phyloP scores from a whole-genome alignment of 1,140 invertebrate species.

The Forficula auricularia region DNA sequence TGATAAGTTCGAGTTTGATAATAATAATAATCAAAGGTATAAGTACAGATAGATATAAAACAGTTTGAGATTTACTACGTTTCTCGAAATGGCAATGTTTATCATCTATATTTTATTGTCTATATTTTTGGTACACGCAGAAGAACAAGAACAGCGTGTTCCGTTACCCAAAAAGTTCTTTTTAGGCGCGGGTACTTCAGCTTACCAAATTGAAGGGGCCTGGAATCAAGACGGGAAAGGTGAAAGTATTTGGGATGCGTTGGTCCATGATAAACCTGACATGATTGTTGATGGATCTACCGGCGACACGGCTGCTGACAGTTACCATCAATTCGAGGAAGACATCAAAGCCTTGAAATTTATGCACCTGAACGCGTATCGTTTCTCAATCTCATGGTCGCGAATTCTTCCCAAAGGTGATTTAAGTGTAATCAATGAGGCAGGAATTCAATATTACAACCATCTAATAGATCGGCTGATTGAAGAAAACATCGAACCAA shows the following conservation, averaged over 20 bases:
- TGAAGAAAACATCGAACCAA: slow-evolving; percentile 29
- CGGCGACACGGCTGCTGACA: slow-evolving; percentile 11
- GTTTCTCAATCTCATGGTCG: slow-evolving; percentile 8
- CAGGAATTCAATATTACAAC: slow-evolving; percentile 29
- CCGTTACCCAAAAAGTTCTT: too few species aligned
- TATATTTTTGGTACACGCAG: too few species aligned
- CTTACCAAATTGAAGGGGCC: too few species aligned
- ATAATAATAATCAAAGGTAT: too few species aligned
- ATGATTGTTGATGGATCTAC: slow-evolving; percentile 34
- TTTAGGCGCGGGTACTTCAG: too few species aligned
- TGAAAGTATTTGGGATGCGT: slow-evolving; percentile 35
- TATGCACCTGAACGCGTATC: neutral
- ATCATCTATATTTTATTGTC: too few species aligned
- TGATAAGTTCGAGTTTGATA: too few species aligned
- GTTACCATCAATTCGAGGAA: slow-evolving; percentile 10
- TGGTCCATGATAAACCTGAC: slow-evolving; percentile 22
- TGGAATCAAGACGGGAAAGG: slow-evolving; percentile 18
- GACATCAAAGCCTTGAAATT: slow-evolving; percentile 6
- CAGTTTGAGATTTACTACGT: too few species aligned
- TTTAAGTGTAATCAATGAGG: slow-evolving; percentile 16
- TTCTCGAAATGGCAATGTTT: too few species aligned
- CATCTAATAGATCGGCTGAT: slow-evolving; percentile 28
- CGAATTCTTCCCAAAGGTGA: slow-evolving; percentile 14
- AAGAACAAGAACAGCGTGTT: too few species aligned
- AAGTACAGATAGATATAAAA: too few species aligned